Conservation (phyloP, 1,140 invertebrate species). For the Chionoecetes opilio region DNA sequence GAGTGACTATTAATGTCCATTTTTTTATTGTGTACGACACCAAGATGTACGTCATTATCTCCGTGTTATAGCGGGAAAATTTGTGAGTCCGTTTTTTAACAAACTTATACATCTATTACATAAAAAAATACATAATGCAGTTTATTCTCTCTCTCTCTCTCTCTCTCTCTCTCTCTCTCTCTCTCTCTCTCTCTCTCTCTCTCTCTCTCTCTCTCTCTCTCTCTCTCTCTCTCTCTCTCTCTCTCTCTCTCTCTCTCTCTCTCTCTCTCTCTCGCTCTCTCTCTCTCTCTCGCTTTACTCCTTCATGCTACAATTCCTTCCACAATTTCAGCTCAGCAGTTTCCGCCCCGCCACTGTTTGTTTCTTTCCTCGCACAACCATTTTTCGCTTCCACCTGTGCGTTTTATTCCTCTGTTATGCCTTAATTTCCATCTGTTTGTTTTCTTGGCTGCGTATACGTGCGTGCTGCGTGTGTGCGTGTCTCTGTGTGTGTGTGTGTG, state of each 20-base stretch:
- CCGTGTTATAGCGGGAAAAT: no score
- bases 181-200: background rate
- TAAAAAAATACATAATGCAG: no score
- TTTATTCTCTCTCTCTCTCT: no score
- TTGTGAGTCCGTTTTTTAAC: no score
- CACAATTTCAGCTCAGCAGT: background rate
- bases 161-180: no score
- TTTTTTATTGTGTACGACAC: no score
- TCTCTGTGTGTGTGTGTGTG: background rate
- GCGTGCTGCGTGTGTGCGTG: background rate
- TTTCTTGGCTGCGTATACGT: background rate
- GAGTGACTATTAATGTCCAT: no score
- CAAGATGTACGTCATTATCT: no score
- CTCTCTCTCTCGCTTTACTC: background rate
- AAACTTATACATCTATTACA: no score
- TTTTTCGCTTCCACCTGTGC: background rate
- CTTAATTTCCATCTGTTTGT: background rate
- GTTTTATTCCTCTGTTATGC: background rate
- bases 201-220: conserved; percentile 8
- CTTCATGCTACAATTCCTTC: conserved; percentile 1
- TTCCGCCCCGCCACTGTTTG: background rate
- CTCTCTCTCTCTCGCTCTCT: conserved; percentile 17
- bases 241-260: conserved; percentile 27
- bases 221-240: conserved; percentile 23
- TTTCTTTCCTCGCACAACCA: conserved; percentile 14